Evolutionary conservation across 1,140 invertebrate genomes (phyloP), one percentile per base, ranked within the genome.

Genomic region (Acyrthosiphon pisum): DNA sequence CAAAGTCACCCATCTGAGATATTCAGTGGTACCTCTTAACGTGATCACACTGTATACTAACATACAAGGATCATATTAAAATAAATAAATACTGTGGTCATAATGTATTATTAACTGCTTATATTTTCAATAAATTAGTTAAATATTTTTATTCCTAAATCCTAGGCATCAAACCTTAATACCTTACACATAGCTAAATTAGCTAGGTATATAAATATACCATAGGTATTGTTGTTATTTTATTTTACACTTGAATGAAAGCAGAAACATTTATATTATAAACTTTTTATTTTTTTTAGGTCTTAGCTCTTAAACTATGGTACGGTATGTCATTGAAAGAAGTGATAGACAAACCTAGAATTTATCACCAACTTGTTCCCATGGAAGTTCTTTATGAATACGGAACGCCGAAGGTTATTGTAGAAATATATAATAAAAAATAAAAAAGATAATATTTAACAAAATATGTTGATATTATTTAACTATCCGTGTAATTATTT

Each of bases 291-390:
- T 90, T 94, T 94, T 84, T 96, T 95, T 90, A 98, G 97, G 97
- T 98, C 6, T 96, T 97, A n/a, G 96, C 98, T 53, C 96, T 98
- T 68, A 96, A 97, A 93, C 94, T 99, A 0, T 99, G 98, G 98
- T 97, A 99, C 94, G 96, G 96, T 1, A 96, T 98, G 91, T 96
- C 97, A 89, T 96, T 99, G 8, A 99, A 99, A 95, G 95, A 98
- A 95, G 98, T 99, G 0, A 96, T 99, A 7, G 98, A 99, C 95
- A 96, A 96, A 0, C 96, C 97, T 0, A 96, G 99, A 93, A 96
- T 99, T 93, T 99, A 99, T 95, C 98, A 99, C 95, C 99, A 99
- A 94, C 95, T 99, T 6, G 96, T 97, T 94, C 99, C 99, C 0
- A 98, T 99, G 96, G 94, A 96, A 53, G 94, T 98, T 0, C 94